Percentiles rank a stretch among this genome's conserved stretches.
phyloP scores from a whole-genome alignment of 2,113 vertebrate genomes.

The Otocyon megalotis region DNA sequence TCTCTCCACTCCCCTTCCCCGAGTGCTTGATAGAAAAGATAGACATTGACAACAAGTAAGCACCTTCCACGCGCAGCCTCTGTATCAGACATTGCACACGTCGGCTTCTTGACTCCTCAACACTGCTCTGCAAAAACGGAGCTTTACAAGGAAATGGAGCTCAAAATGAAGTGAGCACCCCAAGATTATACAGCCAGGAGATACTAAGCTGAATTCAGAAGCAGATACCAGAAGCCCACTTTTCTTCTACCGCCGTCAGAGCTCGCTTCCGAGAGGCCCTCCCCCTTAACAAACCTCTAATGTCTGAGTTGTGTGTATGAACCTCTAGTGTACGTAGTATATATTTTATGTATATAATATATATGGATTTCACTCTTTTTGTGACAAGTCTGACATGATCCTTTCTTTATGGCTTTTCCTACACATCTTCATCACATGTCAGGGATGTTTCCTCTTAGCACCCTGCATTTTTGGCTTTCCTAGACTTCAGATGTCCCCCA shows the following conservation, averaged over 20 bases:
- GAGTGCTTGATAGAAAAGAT: not conserved
- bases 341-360: not conserved
- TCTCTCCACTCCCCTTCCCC: not conserved
- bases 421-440: not conserved
- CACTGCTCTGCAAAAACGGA: not conserved
- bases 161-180: not conserved
- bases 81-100: not conserved
- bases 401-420: constrained; percentile 22
- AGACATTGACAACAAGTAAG: not conserved
- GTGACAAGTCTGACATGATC: not conserved
- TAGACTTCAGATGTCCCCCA: not conserved
- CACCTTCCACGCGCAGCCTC: not conserved
- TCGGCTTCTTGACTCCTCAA: not conserved
- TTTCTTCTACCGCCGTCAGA: rapidly evolving
- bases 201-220: not conserved
- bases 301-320: not conserved
- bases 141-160: not conserved
- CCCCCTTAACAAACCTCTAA: not conserved
- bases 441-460: not conserved
- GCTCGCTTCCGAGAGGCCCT: not conserved
- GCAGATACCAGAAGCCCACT: not conserved
- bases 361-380: not conserved
- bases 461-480: not conserved
- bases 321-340: not conserved
- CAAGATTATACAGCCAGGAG: not conserved